A percentile compares a stretch with the other conserved stretches of the same genome.
Conservation (phyloP, 2,888 invertebrate species). For the Capitulum mitella region DNA sequence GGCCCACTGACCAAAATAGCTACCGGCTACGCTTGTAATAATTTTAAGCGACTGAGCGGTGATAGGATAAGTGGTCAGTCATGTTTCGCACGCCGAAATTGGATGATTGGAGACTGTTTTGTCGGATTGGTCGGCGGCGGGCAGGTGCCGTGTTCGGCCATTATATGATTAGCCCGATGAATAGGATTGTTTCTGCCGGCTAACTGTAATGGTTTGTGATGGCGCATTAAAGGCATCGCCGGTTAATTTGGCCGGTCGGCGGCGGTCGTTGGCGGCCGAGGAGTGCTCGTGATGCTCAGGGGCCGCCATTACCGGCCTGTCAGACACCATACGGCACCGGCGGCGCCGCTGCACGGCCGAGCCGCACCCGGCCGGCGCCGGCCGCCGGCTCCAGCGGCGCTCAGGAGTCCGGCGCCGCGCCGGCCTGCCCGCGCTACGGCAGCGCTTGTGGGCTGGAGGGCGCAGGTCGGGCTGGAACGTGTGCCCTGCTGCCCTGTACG, state of each 20-base stretch:
- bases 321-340: no score
- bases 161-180: constrained; percentile 21
- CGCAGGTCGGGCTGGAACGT: no score
- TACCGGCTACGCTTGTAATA: background rate
- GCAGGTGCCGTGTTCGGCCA: background rate
- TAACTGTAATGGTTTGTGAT: background rate
- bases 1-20: background rate
- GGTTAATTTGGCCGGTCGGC: background rate
- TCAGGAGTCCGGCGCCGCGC: no score
- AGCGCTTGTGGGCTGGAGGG: no score
- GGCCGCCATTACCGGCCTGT: no score
- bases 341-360: no score
- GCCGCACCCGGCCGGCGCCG: no score
- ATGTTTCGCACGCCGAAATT: constrained; percentile 23
- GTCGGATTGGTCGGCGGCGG: background rate
- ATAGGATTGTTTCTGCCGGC: constrained; percentile 10
- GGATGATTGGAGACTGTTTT: constrained; percentile 10
- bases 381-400: no score
- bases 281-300: no score
- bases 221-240: background rate
- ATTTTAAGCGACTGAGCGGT: background rate
- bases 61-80: constrained; percentile 17
- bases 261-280: background rate
- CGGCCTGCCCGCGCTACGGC: no score
- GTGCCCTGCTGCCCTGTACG: no score